Conservation (phyloP, 53 echinoderm and acorn worm species). For the Mesocentrotus franciscanus region DNA sequence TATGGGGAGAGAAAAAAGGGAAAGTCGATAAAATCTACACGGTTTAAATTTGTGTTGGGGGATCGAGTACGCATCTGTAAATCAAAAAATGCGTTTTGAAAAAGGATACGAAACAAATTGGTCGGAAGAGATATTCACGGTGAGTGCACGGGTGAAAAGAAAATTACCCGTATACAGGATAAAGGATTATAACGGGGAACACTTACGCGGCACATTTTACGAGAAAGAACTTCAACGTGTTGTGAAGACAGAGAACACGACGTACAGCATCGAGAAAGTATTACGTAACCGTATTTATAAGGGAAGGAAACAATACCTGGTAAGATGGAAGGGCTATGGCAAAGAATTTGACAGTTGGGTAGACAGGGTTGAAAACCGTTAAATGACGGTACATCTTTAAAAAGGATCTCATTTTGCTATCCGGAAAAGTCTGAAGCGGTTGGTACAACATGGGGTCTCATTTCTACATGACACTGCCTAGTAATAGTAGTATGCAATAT, state of each 20-base stretch:
- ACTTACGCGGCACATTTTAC: constrained; percentile 59
- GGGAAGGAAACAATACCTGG: constrained; percentile 56
- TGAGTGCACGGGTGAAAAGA: neutral
- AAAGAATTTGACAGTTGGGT: constrained; percentile 63
- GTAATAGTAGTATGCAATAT: constrained; percentile 75
- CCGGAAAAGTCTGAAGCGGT: neutral
- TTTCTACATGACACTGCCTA: constrained; percentile 83
- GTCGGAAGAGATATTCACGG: constrained; percentile 63
- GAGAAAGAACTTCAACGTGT: constrained; percentile 65
- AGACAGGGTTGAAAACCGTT: neutral
- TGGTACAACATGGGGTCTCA: constrained; percentile 60
- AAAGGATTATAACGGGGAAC: constrained; percentile 47
- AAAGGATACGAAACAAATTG: constrained; percentile 54
- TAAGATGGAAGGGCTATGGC: constrained; percentile 62
- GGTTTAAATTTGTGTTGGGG: neutral
- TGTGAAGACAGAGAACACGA: constrained; percentile 30
- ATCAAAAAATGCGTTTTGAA: constrained; percentile 32
- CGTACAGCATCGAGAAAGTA: constrained; percentile 52
- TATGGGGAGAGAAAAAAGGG: neutral
- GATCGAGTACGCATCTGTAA: constrained; percentile 26
- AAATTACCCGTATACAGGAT: constrained; percentile 45
- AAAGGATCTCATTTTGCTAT: neutral
- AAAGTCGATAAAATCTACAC: neutral
- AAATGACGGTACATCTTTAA: neutral
- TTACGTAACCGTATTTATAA: neutral